These are phyloP conservation scores for Microcaecilia unicolor DNA, from an alignment of 2,797 vertebrate genomes.

Conservation along the genomic window DNA sequence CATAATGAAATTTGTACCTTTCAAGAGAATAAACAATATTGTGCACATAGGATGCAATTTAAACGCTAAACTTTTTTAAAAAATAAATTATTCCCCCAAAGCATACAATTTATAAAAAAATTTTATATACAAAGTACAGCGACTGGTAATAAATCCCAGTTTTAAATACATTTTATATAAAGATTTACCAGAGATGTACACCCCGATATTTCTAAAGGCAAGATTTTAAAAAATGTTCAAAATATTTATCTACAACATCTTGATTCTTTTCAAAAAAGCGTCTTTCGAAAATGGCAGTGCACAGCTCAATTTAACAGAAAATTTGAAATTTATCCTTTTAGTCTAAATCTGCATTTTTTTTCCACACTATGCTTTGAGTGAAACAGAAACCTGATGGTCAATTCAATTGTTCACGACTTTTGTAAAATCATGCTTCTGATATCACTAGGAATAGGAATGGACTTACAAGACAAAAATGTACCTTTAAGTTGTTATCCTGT, in stretches of 20 bases:
- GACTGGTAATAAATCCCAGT: slow-evolving; percentile 74
- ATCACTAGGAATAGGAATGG: background rate
- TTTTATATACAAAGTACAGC: slow-evolving; percentile 73
- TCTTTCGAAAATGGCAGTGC: slow-evolving; percentile 75
- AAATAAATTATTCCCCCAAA: slow-evolving; percentile 88
- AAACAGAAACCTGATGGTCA: background rate
- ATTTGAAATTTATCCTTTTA: slow-evolving; percentile 59
- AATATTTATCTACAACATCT: slow-evolving; percentile 64
- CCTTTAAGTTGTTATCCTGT: slow-evolving; percentile 9
- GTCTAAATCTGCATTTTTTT: slow-evolving; percentile 11
- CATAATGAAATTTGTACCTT: slow-evolving; percentile 47
- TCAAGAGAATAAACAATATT: slow-evolving; percentile 29
- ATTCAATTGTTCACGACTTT: slow-evolving; percentile 1
- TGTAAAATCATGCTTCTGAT: background rate
- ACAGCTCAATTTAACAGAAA: slow-evolving; percentile 68
- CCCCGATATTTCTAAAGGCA: slow-evolving; percentile 60
- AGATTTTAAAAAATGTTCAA: slow-evolving; percentile 62
- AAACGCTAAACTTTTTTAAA: slow-evolving; percentile 54
- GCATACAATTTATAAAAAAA: slow-evolving; percentile 78
- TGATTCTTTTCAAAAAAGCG: slow-evolving; percentile 46
- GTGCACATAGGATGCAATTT: slow-evolving; percentile 39
- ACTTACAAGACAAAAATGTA: background rate
- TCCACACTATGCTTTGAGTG: slow-evolving; percentile 16
- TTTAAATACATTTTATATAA: slow-evolving; percentile 82
- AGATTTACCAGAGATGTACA: slow-evolving; percentile 58